Percentiles rank a stretch among this genome's conserved stretches.
phyloP scores from a whole-genome alignment of 2,888 invertebrate genomes.

The Zele albiditarsus region DNA sequence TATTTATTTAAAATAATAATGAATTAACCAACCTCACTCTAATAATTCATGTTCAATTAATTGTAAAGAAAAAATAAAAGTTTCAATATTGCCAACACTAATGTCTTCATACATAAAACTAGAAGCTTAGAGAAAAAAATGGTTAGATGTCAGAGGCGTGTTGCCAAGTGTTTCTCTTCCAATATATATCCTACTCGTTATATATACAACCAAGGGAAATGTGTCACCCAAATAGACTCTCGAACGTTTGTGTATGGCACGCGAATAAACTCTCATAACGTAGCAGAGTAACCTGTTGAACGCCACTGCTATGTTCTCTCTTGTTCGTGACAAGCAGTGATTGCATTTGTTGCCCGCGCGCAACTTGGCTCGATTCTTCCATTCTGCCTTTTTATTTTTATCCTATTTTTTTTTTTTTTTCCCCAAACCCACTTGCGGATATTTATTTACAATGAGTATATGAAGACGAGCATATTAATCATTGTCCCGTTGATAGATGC shows the following conservation, averaged over 20 bases:
- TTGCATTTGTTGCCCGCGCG: conserved; percentile 65
- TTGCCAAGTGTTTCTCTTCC: conserved; percentile 49
- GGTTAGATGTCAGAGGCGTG: conserved; percentile 23
- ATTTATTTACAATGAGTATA: conserved; percentile 2
- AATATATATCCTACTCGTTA: conserved; percentile 39
- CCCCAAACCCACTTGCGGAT: background rate
- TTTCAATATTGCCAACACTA: too few relatives aligned
- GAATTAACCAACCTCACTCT: too few relatives aligned
- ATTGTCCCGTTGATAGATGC: background rate
- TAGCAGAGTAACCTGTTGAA: conserved; percentile 70
- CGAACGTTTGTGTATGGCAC: conserved; percentile 53
- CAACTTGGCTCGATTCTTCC: conserved; percentile 55
- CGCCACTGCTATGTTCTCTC: conserved; percentile 50
- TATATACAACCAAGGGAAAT: conserved; percentile 42
- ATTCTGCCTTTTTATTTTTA: conserved; percentile 33
- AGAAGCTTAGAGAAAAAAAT: background rate
- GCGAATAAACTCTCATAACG: conserved; percentile 70
- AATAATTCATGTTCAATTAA: too few relatives aligned
- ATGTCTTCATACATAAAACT: background rate
- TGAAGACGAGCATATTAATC: background rate
- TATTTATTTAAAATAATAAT: too few relatives aligned
- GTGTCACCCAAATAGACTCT: conserved; percentile 55
- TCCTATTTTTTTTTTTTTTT: conserved; percentile 52
- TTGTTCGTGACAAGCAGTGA: conserved; percentile 70
- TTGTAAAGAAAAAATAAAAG: too few relatives aligned